Percentiles rank a stretch among this genome's conserved stretches.
Conservation (phyloP, 2,888 invertebrate species). For the Lordiphosa fenestrarum region DNA sequence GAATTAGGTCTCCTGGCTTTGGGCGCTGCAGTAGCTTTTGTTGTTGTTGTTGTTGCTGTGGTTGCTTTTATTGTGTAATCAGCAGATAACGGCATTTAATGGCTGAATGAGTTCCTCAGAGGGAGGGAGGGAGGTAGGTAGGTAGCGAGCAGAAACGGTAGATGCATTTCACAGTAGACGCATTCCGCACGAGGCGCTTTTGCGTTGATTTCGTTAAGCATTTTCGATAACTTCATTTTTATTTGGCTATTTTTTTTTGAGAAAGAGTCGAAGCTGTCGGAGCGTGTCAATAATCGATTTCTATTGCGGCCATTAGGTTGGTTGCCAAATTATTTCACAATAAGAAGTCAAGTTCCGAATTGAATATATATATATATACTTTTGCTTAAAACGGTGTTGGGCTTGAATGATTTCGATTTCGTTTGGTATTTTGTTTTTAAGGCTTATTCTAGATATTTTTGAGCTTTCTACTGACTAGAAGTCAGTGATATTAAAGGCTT, state of each 20-base stretch:
- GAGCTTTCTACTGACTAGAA: too few species aligned
- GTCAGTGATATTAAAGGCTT: too few species aligned
- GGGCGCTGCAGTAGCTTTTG: constrained; percentile 40
- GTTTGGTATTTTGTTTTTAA: constrained; percentile 2
- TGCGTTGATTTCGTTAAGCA: constrained; percentile 23
- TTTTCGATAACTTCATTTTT: constrained; percentile 68
- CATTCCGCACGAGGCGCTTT: constrained; percentile 63
- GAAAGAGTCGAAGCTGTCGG: constrained; percentile 13
- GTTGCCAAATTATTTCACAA: constrained; percentile 47
- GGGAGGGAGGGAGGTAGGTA: not conserved
- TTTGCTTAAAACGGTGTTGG: constrained; percentile 20
- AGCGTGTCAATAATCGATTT: constrained; percentile 46
- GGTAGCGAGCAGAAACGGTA: constrained; percentile 23
- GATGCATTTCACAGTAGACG: constrained; percentile 44
- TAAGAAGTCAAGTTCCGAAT: constrained; percentile 30
- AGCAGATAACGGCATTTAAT: constrained; percentile 79
- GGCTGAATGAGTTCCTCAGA: constrained; percentile 74
- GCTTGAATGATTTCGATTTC: constrained; percentile 30
- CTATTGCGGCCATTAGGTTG: constrained; percentile 34
- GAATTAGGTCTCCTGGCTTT: constrained; percentile 65
- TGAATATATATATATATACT: too few species aligned
- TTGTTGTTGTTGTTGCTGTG: constrained; percentile 44
- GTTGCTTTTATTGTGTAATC: constrained; percentile 77
- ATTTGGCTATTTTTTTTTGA: constrained; percentile 35
- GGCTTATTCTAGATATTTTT: too few species aligned